Conservation (phyloP, 2,797 vertebrate species). For the Euthynnus affinis region DNA sequence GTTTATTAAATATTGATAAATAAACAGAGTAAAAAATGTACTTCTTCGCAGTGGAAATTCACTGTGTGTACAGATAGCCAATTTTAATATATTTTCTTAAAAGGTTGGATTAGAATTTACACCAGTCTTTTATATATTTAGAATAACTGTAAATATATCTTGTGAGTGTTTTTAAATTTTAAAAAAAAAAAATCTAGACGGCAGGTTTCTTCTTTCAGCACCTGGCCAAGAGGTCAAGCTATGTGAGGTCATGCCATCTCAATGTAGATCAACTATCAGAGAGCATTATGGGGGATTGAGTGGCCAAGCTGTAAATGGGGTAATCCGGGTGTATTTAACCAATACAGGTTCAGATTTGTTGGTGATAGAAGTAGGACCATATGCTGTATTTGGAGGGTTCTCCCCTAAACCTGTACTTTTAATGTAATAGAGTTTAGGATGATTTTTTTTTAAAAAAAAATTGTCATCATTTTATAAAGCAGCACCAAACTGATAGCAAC, state of each 20-base stretch:
- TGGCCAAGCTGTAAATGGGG: constrained; percentile 19
- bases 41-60: constrained; percentile 10
- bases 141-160: not conserved
- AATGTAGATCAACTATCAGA: constrained; percentile 28
- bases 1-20: constrained; percentile 63
- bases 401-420: not conserved
- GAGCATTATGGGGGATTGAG: constrained; percentile 59
- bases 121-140: not conserved
- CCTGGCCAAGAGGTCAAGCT: constrained; percentile 34
- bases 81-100: constrained; percentile 42
- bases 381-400: constrained; percentile 19
- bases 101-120: not conserved
- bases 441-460: not conserved
- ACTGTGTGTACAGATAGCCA: not conserved
- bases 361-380: constrained; percentile 23
- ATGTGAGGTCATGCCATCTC: constrained; percentile 52
- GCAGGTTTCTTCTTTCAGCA: not conserved
- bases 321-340: constrained; percentile 48
- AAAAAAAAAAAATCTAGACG: not conserved
- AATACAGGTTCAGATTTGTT: constrained; percentile 24
- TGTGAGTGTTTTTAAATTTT: not conserved
- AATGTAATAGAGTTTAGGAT: not conserved
- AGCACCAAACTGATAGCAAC: not conserved
- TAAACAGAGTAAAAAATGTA: constrained; percentile 37
- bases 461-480: not conserved